Conservation (phyloP, 2,113 vertebrate genomes). For the Cyrtonyx montezumae region DNA sequence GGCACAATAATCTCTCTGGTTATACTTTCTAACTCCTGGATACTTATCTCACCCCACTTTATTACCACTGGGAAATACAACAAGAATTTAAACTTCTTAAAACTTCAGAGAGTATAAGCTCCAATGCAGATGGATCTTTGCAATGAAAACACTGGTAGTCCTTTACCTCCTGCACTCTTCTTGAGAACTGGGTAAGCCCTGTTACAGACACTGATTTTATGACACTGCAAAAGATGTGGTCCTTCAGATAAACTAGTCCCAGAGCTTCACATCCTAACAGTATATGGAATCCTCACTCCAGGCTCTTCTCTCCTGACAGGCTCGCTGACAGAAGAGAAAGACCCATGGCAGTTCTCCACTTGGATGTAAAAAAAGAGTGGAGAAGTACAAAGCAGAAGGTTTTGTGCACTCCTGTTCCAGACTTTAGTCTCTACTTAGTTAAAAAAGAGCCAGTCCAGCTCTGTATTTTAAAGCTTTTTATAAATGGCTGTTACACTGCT, state of each 20-base stretch:
- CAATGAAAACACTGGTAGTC: neutral
- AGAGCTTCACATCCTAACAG: neutral
- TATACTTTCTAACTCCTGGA: neutral
- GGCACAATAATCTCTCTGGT: neutral
- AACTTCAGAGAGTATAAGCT: neutral
- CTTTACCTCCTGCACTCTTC: neutral
- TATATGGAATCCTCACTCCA: neutral
- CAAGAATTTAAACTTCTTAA: neutral
- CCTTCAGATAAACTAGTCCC: neutral
- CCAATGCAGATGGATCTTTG: neutral
- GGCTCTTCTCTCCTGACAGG: neutral
- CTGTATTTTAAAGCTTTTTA: neutral
- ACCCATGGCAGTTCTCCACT: neutral
- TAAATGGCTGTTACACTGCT: neutral
- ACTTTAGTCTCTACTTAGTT: neutral
- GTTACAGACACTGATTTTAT: neutral
- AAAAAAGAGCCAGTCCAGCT: neutral
- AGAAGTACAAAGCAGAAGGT: neutral
- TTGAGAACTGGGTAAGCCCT: neutral
- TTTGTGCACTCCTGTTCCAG: neutral
- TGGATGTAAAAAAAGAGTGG: neutral
- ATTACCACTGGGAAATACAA: neutral
- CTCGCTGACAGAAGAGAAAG: neutral
- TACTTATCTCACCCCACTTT: neutral
- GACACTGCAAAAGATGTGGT: neutral